phyloP scores from a whole-genome alignment of 2,888 invertebrate species.

The Leuctra nigra region DNA sequence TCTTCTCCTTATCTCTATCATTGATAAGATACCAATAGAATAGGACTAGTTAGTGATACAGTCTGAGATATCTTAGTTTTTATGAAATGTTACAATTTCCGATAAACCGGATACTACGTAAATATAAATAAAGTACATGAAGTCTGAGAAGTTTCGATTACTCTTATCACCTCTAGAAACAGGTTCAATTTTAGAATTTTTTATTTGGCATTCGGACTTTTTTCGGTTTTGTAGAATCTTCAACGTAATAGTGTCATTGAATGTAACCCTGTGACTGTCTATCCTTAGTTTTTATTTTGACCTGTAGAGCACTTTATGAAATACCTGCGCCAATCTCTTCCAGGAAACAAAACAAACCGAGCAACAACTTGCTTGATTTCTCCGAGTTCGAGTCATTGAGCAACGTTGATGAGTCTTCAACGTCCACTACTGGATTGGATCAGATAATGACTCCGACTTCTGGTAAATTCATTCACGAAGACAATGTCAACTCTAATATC shows the following conservation, averaged over 20 bases:
- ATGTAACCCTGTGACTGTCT: not conserved
- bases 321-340: constrained; percentile 28
- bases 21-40: too few species aligned
- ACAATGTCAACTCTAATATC: constrained; percentile 28
- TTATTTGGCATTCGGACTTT: too few species aligned
- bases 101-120: too few species aligned
- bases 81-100: too few species aligned
- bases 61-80: too few species aligned
- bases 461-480: constrained; percentile 27
- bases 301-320: constrained; percentile 6
- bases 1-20: too few species aligned
- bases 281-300: not conserved
- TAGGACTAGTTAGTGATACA: too few species aligned
- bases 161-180: too few species aligned
- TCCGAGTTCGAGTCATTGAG: constrained; percentile 39
- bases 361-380: constrained; percentile 46
- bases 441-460: constrained; percentile 22
- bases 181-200: too few species aligned
- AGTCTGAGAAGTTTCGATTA: too few species aligned
- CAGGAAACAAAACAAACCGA: constrained; percentile 47
- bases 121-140: too few species aligned
- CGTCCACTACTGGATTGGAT: constrained; percentile 24
- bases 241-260: not conserved
- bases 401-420: constrained; percentile 24
- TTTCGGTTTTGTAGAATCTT: too few species aligned